A percentile compares a stretch with the other conserved stretches of the same genome.
Evolutionary conservation across 2,888 invertebrate species (phyloP).

Genomic region (Nezara viridula): DNA sequence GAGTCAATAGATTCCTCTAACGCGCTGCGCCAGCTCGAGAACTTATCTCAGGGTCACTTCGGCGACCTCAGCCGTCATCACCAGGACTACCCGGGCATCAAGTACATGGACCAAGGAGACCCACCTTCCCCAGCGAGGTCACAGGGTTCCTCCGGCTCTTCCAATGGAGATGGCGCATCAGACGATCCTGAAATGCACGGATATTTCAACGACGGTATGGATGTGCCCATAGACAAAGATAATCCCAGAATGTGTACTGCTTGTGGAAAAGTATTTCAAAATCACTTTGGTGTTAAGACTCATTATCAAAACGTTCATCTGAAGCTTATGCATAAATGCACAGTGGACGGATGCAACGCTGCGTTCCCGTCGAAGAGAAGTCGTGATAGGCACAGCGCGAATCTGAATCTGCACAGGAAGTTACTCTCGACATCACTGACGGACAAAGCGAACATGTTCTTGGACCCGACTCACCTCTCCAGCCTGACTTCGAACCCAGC

Average conservation of each 20-base stretch:
- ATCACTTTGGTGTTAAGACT: slow-evolving; percentile 92
- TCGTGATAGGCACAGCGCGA: slow-evolving; percentile 92
- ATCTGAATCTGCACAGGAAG: slow-evolving; percentile 91
- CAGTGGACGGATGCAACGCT: slow-evolving; percentile 94
- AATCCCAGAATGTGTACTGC: slow-evolving; percentile 92
- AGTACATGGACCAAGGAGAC: slow-evolving; percentile 71
- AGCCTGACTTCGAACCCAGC: slow-evolving; percentile 71
- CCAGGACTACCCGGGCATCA: slow-evolving; percentile 63
- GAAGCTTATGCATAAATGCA: slow-evolving; percentile 95
- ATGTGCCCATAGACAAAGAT: slow-evolving; percentile 92
- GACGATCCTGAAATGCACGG: slow-evolving; percentile 78
- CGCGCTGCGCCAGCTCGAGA: slow-evolving; percentile 83
- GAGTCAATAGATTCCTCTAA: slow-evolving; percentile 74
- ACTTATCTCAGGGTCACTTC: slow-evolving; percentile 83
- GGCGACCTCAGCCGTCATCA: slow-evolving; percentile 70
- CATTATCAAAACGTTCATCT: slow-evolving; percentile 97
- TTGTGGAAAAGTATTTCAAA: slow-evolving; percentile 94
- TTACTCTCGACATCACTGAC: slow-evolving; percentile 78
- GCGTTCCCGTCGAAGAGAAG: slow-evolving; percentile 94
- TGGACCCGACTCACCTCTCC: slow-evolving; percentile 72
- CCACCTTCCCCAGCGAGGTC: slow-evolving; percentile 75
- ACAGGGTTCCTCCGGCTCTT: slow-evolving; percentile 75
- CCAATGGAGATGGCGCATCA: slow-evolving; percentile 72
- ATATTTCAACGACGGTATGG: slow-evolving; percentile 82
- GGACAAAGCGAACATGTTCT: slow-evolving; percentile 67